These are phyloP conservation scores for Pluvialis apricaria DNA, from an alignment of 2,113 vertebrate species.

Conservation along the genomic window DNA sequence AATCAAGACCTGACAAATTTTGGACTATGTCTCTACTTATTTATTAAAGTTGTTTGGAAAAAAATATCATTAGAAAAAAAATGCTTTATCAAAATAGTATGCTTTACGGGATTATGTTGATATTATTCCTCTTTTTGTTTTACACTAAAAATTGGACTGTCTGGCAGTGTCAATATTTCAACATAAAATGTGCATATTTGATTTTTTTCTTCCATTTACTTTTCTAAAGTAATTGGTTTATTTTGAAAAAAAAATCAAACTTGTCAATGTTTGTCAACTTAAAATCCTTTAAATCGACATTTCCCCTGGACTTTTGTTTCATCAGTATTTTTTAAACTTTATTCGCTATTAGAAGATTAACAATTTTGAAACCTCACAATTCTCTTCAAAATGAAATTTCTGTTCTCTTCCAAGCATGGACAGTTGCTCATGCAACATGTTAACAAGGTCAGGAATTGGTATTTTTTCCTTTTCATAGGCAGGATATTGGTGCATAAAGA, in stretches of 20 bases:
- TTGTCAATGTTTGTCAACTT: neutral
- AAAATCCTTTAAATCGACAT: neutral
- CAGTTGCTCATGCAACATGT: neutral
- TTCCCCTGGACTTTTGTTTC: neutral
- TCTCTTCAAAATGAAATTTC: neutral
- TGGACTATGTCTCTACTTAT: neutral
- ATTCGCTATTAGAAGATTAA: neutral
- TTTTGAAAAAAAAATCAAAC: neutral
- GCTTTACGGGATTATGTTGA: neutral
- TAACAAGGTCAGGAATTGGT: neutral
- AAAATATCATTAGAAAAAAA: neutral
- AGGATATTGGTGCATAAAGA: neutral
- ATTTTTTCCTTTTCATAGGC: neutral
- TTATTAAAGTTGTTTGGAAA: neutral
- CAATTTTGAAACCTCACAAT: rapidly evolving
- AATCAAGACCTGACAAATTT: neutral
- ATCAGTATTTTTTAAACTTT: neutral
- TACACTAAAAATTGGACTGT: neutral
- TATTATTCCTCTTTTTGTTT: neutral
- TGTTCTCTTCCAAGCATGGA: neutral
- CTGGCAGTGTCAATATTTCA: neutral
- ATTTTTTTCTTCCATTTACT: neutral
- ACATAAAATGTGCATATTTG: neutral
- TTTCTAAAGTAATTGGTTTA: neutral
- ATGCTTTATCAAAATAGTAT: neutral